These are phyloP conservation scores for Myotis brandtii DNA, from an alignment of 2,113 vertebrate species.

Conservation along the genomic window DNA sequence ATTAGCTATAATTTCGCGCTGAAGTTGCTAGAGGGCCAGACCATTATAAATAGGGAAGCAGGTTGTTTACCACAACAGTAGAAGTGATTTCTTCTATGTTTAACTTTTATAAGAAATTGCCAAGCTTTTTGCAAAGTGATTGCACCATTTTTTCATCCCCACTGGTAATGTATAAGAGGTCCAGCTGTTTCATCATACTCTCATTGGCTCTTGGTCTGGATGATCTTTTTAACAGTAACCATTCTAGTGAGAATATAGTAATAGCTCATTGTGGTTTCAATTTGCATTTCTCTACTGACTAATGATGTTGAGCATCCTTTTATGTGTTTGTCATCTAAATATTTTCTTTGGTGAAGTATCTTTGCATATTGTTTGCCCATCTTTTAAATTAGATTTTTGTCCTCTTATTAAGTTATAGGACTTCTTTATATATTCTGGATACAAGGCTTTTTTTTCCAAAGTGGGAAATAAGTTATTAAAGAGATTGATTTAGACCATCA, in stretches of 20 bases:
- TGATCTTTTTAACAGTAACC: background rate
- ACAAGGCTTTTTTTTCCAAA: conserved; percentile 19
- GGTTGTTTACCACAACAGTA: too few relatives aligned
- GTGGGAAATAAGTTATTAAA: background rate
- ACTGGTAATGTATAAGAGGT: background rate
- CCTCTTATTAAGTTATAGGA: background rate
- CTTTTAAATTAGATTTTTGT: background rate
- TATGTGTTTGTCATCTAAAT: background rate
- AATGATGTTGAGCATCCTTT: background rate
- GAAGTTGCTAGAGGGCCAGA: too few relatives aligned
- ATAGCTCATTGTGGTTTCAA: background rate
- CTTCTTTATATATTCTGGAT: background rate
- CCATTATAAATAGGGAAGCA: too few relatives aligned
- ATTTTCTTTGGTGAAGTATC: background rate
- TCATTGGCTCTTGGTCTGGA: background rate
- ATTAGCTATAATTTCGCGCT: too few relatives aligned
- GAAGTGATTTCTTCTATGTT: background rate
- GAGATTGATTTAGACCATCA: background rate
- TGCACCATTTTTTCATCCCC: background rate
- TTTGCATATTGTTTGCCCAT: background rate
- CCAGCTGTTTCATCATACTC: background rate
- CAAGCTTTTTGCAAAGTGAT: background rate
- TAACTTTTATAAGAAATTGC: conserved; percentile 7
- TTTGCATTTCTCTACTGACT: background rate
- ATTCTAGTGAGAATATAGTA: background rate